These are phyloP conservation scores for Sebastes paucispinis DNA, from an alignment of 2,797 vertebrate genomes.

Conservation along the genomic window DNA sequence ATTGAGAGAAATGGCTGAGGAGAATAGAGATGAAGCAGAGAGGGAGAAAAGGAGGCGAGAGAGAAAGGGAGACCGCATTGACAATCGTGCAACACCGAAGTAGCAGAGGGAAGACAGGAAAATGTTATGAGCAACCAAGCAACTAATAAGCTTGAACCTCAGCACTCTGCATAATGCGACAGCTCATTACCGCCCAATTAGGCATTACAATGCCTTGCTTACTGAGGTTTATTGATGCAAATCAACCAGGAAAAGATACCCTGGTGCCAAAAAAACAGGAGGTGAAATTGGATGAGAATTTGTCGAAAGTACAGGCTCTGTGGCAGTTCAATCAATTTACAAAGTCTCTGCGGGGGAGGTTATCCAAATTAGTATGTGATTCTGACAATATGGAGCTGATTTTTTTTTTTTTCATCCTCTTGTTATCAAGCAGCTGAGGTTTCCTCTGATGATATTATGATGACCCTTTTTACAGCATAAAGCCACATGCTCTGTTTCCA, in stretches of 20 bases:
- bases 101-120: slow-evolving; percentile 75
- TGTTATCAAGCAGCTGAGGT: slow-evolving; percentile 46
- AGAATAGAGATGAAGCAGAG: slow-evolving; percentile 56
- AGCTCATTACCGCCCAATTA: slow-evolving; percentile 87
- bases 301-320: slow-evolving; percentile 66
- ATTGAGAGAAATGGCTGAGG: slow-evolving; percentile 51
- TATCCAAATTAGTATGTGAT: slow-evolving; percentile 75
- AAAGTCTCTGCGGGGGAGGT: slow-evolving; percentile 74
- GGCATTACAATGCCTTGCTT: slow-evolving; percentile 84
- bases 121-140: slow-evolving; percentile 87
- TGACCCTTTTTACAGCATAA: slow-evolving; percentile 51
- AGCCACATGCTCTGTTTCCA: slow-evolving; percentile 41
- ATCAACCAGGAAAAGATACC: slow-evolving; percentile 83
- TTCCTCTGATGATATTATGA: slow-evolving; percentile 53
- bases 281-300: slow-evolving; percentile 71
- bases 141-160: slow-evolving; percentile 88
- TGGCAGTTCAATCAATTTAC: slow-evolving; percentile 76
- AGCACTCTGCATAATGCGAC: slow-evolving; percentile 85
- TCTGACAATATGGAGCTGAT: slow-evolving; percentile 64
- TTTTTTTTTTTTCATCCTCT: slow-evolving; percentile 30
- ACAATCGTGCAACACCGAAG: slow-evolving; percentile 76
- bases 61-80: slow-evolving; percentile 71
- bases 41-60: slow-evolving; percentile 47
- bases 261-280: slow-evolving; percentile 75
- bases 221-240: slow-evolving; percentile 85